Evolutionary conservation across 2,113 vertebrate genomes (phyloP), one percentile per base, ranked within the genome.

Genomic region (Bujurquina vittata): DNA sequence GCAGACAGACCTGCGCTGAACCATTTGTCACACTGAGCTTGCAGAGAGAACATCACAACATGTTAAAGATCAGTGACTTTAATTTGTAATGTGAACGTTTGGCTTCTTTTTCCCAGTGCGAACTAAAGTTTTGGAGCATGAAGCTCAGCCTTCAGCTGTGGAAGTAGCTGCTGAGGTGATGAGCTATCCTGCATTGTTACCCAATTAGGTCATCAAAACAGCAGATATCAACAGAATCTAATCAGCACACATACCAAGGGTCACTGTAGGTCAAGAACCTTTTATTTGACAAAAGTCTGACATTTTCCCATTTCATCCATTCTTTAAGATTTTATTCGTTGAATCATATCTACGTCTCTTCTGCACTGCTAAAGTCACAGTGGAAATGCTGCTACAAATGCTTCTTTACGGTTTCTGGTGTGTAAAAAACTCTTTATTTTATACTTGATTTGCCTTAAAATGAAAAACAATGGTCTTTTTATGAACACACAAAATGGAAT

Each of bases 1-100:
- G 5, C 18, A 79, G 77, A 77, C 78, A 73, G 54, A 88, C 55
- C 60, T 83, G 60, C 67, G 77, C 75, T 10, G 23, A 72, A 52
- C 49, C 58, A n/a, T 54, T 56, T 73, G 62, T 86, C 65, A 15
- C 56, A 2, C 37, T 33, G 22, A 61, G 17, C 56, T 31, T 22
- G 33, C 37, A 84, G 79, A 87, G 76, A 80, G 75, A 90, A 88
- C 65, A 86, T 83, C 55, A 26, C 3, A 10, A 31, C 23, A 18
- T 18, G 31, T 80, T 84, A 31, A 73, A 87, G 69, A 49, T n/a
- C 26, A 31, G 63, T 72, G 73, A 75, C 46, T 75, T 2, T 3
- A 23, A 63, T 62, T 26, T 10, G 11, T 72, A 0, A 6, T 63
- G 43, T 43, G 55, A 59, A 56, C 59, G 52, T 67, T 76, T 61